Evolutionary conservation across 2,888 invertebrate genomes (phyloP), one percentile per base, ranked within the genome.

Genomic region (Scaptomyza flava): DNA sequence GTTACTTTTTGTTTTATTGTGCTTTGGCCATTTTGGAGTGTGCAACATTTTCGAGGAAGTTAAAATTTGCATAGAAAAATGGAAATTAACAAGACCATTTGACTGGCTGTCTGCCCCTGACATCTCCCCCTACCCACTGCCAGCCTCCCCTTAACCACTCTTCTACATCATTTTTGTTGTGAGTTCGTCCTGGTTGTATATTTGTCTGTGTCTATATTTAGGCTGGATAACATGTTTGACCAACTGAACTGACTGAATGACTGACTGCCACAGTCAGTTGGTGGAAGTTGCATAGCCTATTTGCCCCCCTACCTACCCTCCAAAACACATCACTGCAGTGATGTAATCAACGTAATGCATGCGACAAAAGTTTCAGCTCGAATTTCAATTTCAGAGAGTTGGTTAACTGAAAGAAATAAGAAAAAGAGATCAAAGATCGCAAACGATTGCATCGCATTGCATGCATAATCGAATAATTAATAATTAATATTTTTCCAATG

Each of bases 11-110:
- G 51, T 77, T 83, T 80, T 63, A 9, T 23, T 36, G 9, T 47
- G 47, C 30, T 50, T 41, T 75, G 71, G 68, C 72, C 71, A 65
- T 79, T 84, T 84, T 73, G 58, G 82, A 72, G 65, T 78, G 69
- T 77, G 66, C 67, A 77, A 68, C 71, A 79, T 68, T 57, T 69
- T 86, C 73, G 77, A 89, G 89, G 89, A 89, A 89, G 89, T 90
- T 69, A 69, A 88, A 83, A 89, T 89, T 89, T 89, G 89, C 90
- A 89, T 89, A 79, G 83, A 89, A 87, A 89, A 81, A 89, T 89
- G 89, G 89, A 81, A 89, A 87, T 90, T 89, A 88, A 88, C 89
- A 89, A 88, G 83, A 89, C 83, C 83, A 83, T 87, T 79, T 78
- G 75, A 85, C 79, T 87, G 70, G 81, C 79, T 87, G 84, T 81